Evolutionary conservation across 2,113 vertebrate genomes (phyloP).

Genomic region (Notarius lentiginosus): DNA sequence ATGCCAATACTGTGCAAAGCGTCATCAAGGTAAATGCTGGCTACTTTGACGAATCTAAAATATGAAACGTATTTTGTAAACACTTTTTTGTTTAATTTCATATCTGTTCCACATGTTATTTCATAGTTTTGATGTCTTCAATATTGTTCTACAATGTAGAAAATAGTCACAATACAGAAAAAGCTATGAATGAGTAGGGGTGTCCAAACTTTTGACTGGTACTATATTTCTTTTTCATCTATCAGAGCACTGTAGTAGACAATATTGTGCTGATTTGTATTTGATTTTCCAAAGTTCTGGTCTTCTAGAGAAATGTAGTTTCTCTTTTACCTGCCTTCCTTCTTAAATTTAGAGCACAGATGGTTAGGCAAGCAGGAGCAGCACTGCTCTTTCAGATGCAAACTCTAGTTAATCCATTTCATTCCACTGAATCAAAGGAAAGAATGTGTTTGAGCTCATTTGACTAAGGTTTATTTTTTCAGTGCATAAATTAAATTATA

Average conservation of each 20-base stretch:
- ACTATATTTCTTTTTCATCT: neutral
- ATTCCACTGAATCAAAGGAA: too few species aligned
- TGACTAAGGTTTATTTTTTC: neutral
- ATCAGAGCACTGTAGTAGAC: neutral
- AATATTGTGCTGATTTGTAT: neutral
- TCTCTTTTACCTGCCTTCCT: neutral
- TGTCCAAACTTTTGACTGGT: too few species aligned
- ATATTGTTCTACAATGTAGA: too few species aligned
- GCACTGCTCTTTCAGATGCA: neutral
- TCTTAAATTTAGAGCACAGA: neutral
- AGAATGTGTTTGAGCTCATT: neutral
- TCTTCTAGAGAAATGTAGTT: neutral
- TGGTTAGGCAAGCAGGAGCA: neutral
- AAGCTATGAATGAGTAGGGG: too few species aligned
- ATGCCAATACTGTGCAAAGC: too few species aligned
- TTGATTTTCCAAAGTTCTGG: neutral
- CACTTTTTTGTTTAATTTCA: too few species aligned
- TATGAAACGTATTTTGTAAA: too few species aligned
- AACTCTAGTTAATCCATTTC: neutral
- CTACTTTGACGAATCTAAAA: too few species aligned
- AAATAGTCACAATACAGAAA: too few species aligned
- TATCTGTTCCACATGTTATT: too few species aligned
- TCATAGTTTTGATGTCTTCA: too few species aligned
- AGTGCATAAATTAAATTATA: neutral
- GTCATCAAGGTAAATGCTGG: too few species aligned